Conservation (phyloP, 2,888 invertebrate species). For the Hyles lineata region DNA sequence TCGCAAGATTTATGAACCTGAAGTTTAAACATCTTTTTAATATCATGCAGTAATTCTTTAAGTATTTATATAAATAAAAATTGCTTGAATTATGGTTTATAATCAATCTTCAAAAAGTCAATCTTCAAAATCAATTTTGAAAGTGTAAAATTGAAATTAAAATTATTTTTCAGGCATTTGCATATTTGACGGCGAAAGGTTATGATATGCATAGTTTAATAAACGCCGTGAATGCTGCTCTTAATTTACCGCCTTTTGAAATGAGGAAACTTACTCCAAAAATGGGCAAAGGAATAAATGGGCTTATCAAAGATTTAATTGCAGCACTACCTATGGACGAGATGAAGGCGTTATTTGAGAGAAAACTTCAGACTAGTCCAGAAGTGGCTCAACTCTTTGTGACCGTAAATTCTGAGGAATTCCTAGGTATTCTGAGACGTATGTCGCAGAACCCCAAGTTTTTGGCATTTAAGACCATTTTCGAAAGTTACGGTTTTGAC, state of each 20-base stretch:
- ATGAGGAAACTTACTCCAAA: conserved; percentile 34
- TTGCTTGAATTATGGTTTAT: no score
- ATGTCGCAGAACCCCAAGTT: conserved; percentile 53
- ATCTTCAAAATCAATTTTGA: no score
- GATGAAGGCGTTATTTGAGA: conserved; percentile 53
- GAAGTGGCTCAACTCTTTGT: conserved; percentile 51
- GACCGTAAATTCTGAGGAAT: conserved; percentile 54
- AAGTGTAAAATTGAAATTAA: no score
- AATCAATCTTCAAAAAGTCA: no score
- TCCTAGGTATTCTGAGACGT: conserved; percentile 52
- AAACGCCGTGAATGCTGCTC: conserved; percentile 46
- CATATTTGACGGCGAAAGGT: conserved; percentile 51
- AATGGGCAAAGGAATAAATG: conserved; percentile 45
- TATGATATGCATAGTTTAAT: conserved; percentile 50
- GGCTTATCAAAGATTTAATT: conserved; percentile 51
- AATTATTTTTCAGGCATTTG: conserved; percentile 47
- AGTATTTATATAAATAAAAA: no score
- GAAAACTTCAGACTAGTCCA: conserved; percentile 49
- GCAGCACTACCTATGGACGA: conserved; percentile 51
- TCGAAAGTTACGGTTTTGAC: conserved; percentile 54
- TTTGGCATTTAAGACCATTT: conserved; percentile 47
- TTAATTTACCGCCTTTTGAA: conserved; percentile 49
- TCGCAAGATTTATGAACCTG: no score
- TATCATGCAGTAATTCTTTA: no score
- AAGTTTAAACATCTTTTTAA: no score